These are phyloP conservation scores for Tineola bisselliella DNA, from an alignment of 2,888 invertebrate species.

Conservation along the genomic window DNA sequence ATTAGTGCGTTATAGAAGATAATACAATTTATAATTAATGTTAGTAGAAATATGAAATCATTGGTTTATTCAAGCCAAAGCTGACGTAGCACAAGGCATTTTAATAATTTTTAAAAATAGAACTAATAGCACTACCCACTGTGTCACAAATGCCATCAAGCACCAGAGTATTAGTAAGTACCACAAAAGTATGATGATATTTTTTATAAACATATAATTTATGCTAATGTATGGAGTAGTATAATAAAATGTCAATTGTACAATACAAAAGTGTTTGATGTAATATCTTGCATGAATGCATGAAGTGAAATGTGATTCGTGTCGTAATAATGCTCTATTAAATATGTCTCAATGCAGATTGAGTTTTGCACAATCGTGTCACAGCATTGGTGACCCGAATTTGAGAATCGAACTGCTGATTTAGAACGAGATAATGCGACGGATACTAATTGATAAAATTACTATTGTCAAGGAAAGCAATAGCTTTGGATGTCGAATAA, in stretches of 20 bases:
- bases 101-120: too few species aligned
- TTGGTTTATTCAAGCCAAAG: too few species aligned
- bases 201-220: constrained; percentile 23
- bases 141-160: too few species aligned
- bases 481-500: too few species aligned
- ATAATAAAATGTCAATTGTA: constrained; percentile 44
- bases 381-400: background rate
- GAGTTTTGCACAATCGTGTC: constrained; percentile 29
- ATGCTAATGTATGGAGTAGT: constrained; percentile 38
- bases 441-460: background rate
- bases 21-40: background rate
- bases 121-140: too few species aligned
- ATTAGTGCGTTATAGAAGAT: too few species aligned
- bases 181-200: too few species aligned
- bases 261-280: constrained; percentile 24
- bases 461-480: background rate
- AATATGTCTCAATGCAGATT: constrained; percentile 30
- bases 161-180: too few species aligned
- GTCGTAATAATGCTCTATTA: constrained; percentile 39
- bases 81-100: too few species aligned
- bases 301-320: constrained; percentile 25
- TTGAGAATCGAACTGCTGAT: background rate
- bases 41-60: background rate
- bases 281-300: constrained; percentile 25
- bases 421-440: background rate